phyloP scores from a whole-genome alignment of 2,797 vertebrate genomes.

The Scolopax rusticola region DNA sequence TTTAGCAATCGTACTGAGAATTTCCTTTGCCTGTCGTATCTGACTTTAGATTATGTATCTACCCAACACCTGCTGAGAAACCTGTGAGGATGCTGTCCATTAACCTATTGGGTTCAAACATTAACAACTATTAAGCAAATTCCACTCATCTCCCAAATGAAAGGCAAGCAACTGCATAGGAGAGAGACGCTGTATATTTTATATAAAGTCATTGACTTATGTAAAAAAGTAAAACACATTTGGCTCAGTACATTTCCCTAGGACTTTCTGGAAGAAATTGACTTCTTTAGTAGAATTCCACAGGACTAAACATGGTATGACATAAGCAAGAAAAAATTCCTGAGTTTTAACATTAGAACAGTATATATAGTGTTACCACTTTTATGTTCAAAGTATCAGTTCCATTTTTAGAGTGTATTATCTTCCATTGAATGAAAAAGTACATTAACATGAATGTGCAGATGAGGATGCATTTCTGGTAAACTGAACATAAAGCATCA shows the following conservation, averaged over 20 bases:
- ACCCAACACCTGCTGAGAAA: neutral
- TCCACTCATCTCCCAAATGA: neutral
- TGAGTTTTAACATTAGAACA: conserved; percentile 3
- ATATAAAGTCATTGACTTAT: neutral
- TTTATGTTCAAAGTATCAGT: conserved; percentile 18
- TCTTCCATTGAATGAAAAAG: conserved; percentile 1
- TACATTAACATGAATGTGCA: neutral
- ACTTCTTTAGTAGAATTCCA: neutral
- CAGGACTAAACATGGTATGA: neutral
- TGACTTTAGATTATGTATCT: neutral
- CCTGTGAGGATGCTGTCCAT: neutral
- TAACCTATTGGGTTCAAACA: neutral
- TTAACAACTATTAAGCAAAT: neutral
- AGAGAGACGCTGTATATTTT: neutral
- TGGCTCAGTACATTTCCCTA: neutral
- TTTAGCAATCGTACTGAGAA: neutral
- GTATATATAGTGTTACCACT: neutral
- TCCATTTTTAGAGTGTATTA: neutral
- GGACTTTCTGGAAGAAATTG: neutral
- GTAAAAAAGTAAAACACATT: neutral
- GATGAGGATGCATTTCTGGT: conserved; percentile 27
- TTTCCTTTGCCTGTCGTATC: neutral
- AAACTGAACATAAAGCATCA: conserved; percentile 27
- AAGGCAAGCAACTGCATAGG: neutral
- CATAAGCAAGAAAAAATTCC: neutral